Evolutionary conservation across 2,113 vertebrate genomes (phyloP).

Genomic region (Nyctereutes procyonoides): DNA sequence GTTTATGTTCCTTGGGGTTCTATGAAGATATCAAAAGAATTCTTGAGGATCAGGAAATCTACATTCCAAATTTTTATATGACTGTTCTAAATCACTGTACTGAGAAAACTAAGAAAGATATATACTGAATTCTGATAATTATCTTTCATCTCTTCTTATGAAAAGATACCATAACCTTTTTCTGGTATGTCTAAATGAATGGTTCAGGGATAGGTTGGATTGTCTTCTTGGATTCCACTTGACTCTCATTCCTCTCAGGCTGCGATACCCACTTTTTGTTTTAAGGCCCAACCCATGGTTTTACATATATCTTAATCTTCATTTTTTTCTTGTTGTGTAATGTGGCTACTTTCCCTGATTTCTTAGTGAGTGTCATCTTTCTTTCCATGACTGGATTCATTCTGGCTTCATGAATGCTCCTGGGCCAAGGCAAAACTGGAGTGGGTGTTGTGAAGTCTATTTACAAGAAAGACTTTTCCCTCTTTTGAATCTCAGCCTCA

Average conservation of each 20-base stretch:
- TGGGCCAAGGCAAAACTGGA: not conserved
- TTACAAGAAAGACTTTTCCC: not conserved
- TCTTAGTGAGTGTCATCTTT: not conserved
- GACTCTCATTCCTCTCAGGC: not conserved
- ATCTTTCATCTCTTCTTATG: slow-evolving; percentile 1
- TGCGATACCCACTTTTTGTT: not conserved
- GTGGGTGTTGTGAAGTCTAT: not conserved
- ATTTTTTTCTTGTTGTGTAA: not conserved
- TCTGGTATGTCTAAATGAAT: not conserved
- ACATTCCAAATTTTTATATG: not conserved
- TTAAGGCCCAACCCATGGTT: not conserved
- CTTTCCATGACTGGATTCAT: not conserved
- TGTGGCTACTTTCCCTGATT: not conserved
- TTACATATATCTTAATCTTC: not conserved
- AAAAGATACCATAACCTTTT: not conserved
- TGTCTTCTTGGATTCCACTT: not conserved
- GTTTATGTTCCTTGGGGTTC: not conserved
- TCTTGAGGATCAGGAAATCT: not conserved
- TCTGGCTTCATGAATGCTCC: not conserved
- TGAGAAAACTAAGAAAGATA: not conserved
- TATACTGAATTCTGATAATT: not conserved
- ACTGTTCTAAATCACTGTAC: not conserved
- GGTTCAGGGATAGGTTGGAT: not conserved
- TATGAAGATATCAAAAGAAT: not conserved
- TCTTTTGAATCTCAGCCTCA: not conserved